Evolutionary conservation across 2,797 vertebrate species (phyloP).

Genomic region (Momotus momota): DNA sequence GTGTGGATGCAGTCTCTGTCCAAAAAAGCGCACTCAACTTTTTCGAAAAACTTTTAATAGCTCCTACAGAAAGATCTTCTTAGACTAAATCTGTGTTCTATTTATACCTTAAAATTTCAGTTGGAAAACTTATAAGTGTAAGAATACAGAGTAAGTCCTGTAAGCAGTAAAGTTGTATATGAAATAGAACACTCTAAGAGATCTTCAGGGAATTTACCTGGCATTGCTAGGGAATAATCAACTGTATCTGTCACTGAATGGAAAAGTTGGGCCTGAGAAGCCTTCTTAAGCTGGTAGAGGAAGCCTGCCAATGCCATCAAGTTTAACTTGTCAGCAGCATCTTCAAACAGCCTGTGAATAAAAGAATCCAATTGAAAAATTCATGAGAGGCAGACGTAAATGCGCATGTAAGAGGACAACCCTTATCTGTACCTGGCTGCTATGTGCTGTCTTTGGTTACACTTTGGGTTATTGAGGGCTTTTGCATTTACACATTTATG

Average conservation of each 20-base stretch:
- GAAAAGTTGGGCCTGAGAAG: constrained; percentile 94
- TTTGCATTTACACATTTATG: neutral
- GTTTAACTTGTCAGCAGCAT: constrained; percentile 92
- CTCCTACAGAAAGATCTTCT: neutral
- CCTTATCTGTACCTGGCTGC: neutral
- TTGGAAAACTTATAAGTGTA: neutral
- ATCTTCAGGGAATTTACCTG: constrained; percentile 79
- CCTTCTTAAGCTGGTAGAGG: constrained; percentile 93
- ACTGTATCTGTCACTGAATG: constrained; percentile 91
- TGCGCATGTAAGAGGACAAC: neutral
- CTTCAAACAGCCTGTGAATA: constrained; percentile 91
- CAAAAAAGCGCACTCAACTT: neutral
- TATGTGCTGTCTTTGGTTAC: neutral
- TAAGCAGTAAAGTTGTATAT: neutral
- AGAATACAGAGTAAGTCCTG: neutral
- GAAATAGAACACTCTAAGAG: neutral
- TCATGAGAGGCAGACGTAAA: neutral
- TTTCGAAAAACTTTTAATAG: neutral
- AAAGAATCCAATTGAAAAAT: constrained; percentile 37
- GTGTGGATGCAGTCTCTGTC: neutral
- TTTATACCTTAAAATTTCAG: neutral
- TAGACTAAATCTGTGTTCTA: neutral
- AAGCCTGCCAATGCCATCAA: constrained; percentile 89
- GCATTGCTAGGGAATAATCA: constrained; percentile 94
- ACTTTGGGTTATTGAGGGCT: neutral